Base-by-base conservation (phyloP, 1,140 invertebrate species). In the Ceratosolen fusciceps region DNA sequence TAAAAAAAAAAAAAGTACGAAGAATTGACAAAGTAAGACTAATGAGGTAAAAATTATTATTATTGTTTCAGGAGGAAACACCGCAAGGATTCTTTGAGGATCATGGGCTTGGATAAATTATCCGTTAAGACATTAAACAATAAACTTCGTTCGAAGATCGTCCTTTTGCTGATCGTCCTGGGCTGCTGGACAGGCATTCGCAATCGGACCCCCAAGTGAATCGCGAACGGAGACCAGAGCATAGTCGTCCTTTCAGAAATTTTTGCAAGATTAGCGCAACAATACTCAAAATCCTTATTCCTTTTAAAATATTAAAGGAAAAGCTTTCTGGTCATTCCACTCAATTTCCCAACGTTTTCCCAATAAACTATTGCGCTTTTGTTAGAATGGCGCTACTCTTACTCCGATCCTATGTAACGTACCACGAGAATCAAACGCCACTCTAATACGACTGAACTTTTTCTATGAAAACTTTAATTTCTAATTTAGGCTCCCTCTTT, bases 61-160 rank as follows among this genome's bases (percentile, higher is more conserved):
- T 21, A 47, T 71, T 92, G 90, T 96, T 96, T 88, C 92, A 99
- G 97, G 98, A 99, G 91, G 98, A 99, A 93, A 99, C 98, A 58
- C 97, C 97, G 67, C 98, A 99, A 92, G 97, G 98, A 86, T 98
- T 99, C 91, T 99, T 99, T 90, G 98, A 99, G 90, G 98, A 99
- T 92, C 97, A 99, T 89, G 98, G 98, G 81, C 93, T 99, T 83
- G 98, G 98, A 86, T 99, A 97, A 90, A 52, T 73, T 9, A 19
- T 65, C 49, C 3, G 49, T 60, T n/a, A n/a, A n/a, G n/a, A n/a
- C n/a, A n/a, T 4, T 60, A 54, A 60, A 43, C 43, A 54, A 49
- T 24, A 75, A 26, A 16, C 47, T 49, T 39, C 21, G 29, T 52
- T 62, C 31, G 58, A 52, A 47, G 52, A 71, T 78, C 54, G 37